These are phyloP conservation scores for Acanthurus lineatus DNA, from an alignment of 2,797 vertebrate species.

Conservation along the genomic window DNA sequence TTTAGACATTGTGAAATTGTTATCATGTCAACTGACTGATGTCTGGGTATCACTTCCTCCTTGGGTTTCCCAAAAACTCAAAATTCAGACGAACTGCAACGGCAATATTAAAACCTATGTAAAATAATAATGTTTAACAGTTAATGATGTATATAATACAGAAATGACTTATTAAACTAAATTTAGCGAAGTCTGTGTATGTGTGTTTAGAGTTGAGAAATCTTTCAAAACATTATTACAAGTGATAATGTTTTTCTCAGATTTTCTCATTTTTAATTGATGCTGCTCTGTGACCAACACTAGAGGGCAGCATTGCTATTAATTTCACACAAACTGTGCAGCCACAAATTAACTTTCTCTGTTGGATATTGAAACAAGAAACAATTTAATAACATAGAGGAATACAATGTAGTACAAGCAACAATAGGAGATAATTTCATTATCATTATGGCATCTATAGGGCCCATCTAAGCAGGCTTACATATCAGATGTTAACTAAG, in stretches of 20 bases:
- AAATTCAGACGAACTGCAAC: not conserved
- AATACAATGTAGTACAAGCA: not conserved
- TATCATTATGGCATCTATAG: too few species aligned
- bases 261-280: not conserved
- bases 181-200: too few species aligned
- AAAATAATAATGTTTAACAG: not conserved
- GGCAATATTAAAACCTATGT: not conserved
- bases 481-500: not conserved
- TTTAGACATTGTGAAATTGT: not conserved
- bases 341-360: not conserved
- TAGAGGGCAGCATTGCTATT: constrained; percentile 57
- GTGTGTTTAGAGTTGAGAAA: not conserved
- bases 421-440: not conserved
- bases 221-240: too few species aligned
- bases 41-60: constrained; percentile 11
- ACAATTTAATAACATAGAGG: not conserved
- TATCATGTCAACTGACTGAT: not conserved
- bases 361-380: not conserved
- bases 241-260: too few species aligned
- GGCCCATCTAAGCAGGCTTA: not conserved
- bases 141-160: not conserved
- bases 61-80: not conserved
- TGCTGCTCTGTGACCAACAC: constrained; percentile 28
- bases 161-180: not conserved
- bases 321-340: not conserved